Conservation (phyloP, 1,140 invertebrate species). For the Drosophila sproati region DNA sequence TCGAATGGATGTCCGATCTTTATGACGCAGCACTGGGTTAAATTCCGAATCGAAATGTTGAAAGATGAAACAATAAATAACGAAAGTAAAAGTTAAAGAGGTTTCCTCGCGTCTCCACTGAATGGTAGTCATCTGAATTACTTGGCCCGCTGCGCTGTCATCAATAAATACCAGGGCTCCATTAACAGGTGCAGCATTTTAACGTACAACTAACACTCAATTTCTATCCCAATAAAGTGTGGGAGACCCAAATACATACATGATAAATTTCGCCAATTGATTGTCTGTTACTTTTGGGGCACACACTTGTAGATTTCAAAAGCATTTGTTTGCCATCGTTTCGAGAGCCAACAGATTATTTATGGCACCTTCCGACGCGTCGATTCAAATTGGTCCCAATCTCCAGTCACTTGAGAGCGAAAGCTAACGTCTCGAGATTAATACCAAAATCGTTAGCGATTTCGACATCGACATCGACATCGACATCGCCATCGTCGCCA, state of each 20-base stretch:
- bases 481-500: background rate
- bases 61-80: constrained; percentile 2
- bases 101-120: background rate
- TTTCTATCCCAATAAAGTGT: background rate
- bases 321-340: background rate
- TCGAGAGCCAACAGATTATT: background rate
- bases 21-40: constrained; percentile 1
- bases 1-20: constrained; percentile 8
- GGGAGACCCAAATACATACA: background rate
- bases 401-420: constrained; percentile 2
- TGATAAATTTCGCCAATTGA: constrained; percentile 2
- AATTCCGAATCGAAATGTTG: background rate
- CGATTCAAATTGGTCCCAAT: constrained; percentile 1
- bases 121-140: background rate
- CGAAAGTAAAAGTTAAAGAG: constrained; percentile 11
- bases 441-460: background rate
- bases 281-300: background rate
- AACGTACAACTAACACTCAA: too few relatives aligned
- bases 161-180: background rate
- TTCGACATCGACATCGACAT: background rate
- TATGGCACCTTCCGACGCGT: background rate
- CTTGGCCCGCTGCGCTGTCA: background rate
- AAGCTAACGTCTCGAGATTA: background rate
- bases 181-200: background rate
- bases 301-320: background rate